Percentiles rank a stretch among this genome's conserved stretches.
Evolutionary conservation across 2,797 vertebrate species (phyloP).

Genomic region (Amblyraja radiata): DNA sequence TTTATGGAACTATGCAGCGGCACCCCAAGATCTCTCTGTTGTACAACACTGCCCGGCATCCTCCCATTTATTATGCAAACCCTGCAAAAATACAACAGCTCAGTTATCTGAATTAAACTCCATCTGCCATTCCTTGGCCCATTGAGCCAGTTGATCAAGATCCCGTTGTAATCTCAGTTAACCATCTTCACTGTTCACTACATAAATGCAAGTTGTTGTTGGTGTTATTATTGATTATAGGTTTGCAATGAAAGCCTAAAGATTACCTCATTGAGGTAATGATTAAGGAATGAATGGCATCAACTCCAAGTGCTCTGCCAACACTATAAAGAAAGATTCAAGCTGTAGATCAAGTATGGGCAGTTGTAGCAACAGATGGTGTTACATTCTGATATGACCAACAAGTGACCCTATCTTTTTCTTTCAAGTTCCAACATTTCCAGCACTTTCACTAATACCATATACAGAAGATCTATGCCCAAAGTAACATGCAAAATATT

Average conservation of each 20-base stretch:
- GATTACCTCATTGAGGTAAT: neutral
- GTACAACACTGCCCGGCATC: too few species aligned
- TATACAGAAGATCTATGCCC: neutral
- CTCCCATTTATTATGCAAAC: too few species aligned
- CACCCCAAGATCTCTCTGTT: too few species aligned
- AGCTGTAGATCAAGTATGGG: neutral
- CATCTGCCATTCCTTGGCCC: too few species aligned
- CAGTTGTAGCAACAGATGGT: too few species aligned
- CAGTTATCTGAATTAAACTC: too few species aligned
- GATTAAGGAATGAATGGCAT: neutral
- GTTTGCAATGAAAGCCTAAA: neutral
- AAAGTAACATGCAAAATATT: conserved; percentile 25
- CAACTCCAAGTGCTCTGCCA: neutral
- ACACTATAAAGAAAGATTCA: neutral
- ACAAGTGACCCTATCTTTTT: neutral
- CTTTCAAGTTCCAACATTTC: neutral
- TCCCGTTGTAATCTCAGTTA: too few species aligned
- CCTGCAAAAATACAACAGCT: too few species aligned
- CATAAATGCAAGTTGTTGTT: neutral
- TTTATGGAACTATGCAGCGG: too few species aligned
- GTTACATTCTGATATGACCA: neutral
- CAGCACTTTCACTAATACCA: neutral
- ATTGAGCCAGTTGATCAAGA: too few species aligned
- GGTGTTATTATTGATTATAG: neutral
- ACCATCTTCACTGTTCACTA: neutral